Evolutionary conservation across 2,888 invertebrate genomes (phyloP).

Genomic region (Chrysolina haemoptera): DNA sequence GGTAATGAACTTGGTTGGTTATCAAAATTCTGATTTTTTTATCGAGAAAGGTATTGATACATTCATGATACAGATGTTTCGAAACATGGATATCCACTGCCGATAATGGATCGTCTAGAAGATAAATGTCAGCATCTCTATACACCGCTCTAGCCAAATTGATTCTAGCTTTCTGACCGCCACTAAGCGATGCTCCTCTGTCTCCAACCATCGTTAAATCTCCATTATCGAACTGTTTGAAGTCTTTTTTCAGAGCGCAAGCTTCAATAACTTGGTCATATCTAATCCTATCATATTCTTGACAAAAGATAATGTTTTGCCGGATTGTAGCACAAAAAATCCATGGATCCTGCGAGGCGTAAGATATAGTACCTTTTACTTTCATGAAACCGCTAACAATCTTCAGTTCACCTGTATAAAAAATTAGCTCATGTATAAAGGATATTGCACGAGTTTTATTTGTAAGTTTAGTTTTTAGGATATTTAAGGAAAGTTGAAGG

Average conservation of each 20-base stretch:
- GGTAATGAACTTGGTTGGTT: constrained; percentile 89
- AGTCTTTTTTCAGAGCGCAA: constrained; percentile 81
- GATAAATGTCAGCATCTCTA: constrained; percentile 81
- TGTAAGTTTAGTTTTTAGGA: too few species aligned
- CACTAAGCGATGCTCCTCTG: constrained; percentile 83
- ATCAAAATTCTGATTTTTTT: constrained; percentile 83
- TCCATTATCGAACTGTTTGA: constrained; percentile 80
- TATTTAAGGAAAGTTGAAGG: too few species aligned
- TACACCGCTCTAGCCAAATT: constrained; percentile 81
- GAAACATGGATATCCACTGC: constrained; percentile 85
- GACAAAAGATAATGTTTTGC: constrained; percentile 89
- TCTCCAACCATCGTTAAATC: constrained; percentile 87
- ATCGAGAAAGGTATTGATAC: constrained; percentile 78
- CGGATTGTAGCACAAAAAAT: constrained; percentile 82
- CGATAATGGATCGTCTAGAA: constrained; percentile 85
- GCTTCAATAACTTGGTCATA: constrained; percentile 75
- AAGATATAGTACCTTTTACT: constrained; percentile 78
- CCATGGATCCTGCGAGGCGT: constrained; percentile 91
- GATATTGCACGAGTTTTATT: too few species aligned
- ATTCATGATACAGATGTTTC: constrained; percentile 83
- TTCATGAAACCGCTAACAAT: constrained; percentile 75
- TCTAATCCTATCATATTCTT: constrained; percentile 74
- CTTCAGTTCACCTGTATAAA: constrained; percentile 71
- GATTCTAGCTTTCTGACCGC: constrained; percentile 86
- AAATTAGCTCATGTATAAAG: too few species aligned